Base-by-base conservation (phyloP, 2,113 vertebrate genomes). In the Cheilinus undulatus region DNA sequence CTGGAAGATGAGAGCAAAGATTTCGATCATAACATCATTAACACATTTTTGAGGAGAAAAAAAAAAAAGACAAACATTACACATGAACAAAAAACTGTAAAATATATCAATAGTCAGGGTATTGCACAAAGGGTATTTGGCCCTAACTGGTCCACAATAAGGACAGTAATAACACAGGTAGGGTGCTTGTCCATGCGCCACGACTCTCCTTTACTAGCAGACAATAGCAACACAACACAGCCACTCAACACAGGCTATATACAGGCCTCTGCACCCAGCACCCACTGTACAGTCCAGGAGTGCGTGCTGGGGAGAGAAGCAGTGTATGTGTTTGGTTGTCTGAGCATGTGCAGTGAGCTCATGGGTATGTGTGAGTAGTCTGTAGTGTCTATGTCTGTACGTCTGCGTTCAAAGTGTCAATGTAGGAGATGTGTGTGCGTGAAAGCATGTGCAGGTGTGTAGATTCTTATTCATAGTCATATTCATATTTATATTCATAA, bases 51-150 rank as follows among this genome's bases (percentile, higher is more conserved):
- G 38, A 86, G 63, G 60, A 77, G 56, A 68, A 59, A 73, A 64
- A 58, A 46, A 23, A 19, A 23, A 66, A 34, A 65, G 40, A 42
- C 40, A 42, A 19, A 70, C 71, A 19, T 19, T 68, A 81, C 45
- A 80, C 56, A 62, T 63, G 6, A 86, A 83, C 27, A 68, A 81
- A 83, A 73, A 89, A 78, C 50, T 17, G 52, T 59, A 83, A 82
- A 85, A 83, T 82, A 87, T 84, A 88, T 83, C 73, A 71, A 87
- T 87, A 86, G 79, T 90, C 82, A 76, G 78, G 85, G 80, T 91
- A 91, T 91, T 91, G 91, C 91, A 92, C 91, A 89, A 90, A 88
- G 71, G 86, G 87, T 69, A 65, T 84, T 88, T 90, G 87, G 83
- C 86, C 90, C 86, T 80, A 88, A 87, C 77, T 80, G 83, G 88